A percentile compares a stretch with the other conserved stretches of the same genome.
Evolutionary conservation across 1,140 invertebrate genomes (phyloP).

Genomic region (Drosophila paulistorum): DNA sequence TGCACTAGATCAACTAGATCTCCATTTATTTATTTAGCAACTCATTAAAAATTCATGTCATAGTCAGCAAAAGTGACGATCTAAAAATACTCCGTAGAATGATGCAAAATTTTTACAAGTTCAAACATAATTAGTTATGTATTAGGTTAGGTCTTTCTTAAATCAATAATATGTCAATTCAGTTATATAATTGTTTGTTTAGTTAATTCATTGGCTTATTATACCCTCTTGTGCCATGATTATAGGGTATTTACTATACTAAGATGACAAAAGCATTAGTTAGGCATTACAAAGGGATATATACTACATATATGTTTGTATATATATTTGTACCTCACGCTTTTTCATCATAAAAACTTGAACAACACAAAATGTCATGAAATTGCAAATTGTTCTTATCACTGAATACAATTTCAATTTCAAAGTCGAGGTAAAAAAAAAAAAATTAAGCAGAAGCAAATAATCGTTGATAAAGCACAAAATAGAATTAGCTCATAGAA

Average conservation of each 20-base stretch:
- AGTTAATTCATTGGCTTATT: too few species aligned
- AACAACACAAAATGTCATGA: slow-evolving; percentile 15
- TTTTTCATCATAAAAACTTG: slow-evolving; percentile 22
- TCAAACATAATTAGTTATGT: too few species aligned
- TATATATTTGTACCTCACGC: neutral
- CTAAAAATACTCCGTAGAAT: neutral
- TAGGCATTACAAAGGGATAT: neutral
- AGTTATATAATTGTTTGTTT: too few species aligned
- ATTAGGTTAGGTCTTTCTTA: too few species aligned
- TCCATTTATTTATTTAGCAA: neutral
- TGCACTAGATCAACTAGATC: neutral
- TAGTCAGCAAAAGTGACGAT: neutral
- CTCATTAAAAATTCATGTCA: neutral
- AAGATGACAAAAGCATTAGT: neutral
- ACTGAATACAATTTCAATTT: slow-evolving; percentile 56
- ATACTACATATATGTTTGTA: neutral
- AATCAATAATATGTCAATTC: too few species aligned
- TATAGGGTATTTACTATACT: too few species aligned
- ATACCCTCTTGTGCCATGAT: too few species aligned
- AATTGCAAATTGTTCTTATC: slow-evolving; percentile 41
- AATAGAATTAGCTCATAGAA: slow-evolving; percentile 26
- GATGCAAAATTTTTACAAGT: too few species aligned
- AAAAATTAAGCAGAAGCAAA: neutral
- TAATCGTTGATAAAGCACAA: slow-evolving; percentile 34
- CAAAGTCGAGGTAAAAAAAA: slow-evolving; percentile 64